Conservation (phyloP, 2,797 vertebrate species). For the Anas capensis region DNA sequence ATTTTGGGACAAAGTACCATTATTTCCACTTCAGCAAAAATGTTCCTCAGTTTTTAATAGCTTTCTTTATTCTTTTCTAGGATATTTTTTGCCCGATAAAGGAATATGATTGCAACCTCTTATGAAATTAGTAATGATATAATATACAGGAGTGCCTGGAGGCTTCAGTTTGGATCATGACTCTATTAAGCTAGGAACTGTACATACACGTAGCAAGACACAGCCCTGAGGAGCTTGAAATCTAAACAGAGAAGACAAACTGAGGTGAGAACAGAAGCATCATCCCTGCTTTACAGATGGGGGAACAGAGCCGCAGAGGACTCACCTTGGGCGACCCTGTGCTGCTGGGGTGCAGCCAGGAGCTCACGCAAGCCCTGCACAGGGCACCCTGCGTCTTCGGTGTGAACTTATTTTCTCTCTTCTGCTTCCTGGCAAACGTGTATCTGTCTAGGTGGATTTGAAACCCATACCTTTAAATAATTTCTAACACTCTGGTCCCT, state of each 20-base stretch:
- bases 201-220: conserved; percentile 64
- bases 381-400: background rate
- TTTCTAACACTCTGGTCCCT: background rate
- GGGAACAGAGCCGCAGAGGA: background rate
- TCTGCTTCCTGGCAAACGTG: background rate
- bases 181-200: conserved; percentile 65
- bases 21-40: conserved; percentile 68
- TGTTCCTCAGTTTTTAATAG: conserved; percentile 39
- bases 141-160: conserved; percentile 51
- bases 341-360: conserved; percentile 5
- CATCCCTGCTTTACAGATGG: conserved; percentile 26
- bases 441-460: background rate
- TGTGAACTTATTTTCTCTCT: background rate
- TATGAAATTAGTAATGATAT: conserved; percentile 66
- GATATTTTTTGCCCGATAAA: conserved; percentile 14
- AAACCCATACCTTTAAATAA: background rate
- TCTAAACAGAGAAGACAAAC: conserved; percentile 56
- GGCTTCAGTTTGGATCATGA: conserved; percentile 64
- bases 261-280: conserved; percentile 59
- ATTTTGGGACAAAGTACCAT: conserved; percentile 73
- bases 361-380: background rate
- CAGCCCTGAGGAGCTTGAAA: conserved; percentile 68
- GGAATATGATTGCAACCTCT: conserved; percentile 67
- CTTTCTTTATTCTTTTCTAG: conserved; percentile 54
- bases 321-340: conserved; percentile 14